Base-by-base conservation (phyloP, 2,113 vertebrate species). In the Paralichthys olivaceus region DNA sequence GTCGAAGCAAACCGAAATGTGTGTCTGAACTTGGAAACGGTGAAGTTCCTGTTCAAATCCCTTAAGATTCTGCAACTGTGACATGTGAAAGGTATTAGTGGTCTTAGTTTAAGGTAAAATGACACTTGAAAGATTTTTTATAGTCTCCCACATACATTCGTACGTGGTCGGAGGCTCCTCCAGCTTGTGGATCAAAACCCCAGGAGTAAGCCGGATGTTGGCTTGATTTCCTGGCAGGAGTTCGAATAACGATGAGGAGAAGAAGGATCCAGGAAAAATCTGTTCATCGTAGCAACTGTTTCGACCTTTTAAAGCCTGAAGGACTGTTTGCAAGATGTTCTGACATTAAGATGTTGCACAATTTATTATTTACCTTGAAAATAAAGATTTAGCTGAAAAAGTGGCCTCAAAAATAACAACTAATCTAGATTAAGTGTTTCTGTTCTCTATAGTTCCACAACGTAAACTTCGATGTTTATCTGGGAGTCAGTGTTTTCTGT, bases 181-280 rank as follows among this genome's bases (percentile, higher is more conserved):
- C 70, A 77, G 45, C 37, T 79, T 51, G 62, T 66, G 55, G 68
- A 69, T 83, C 47, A 70, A 65, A 53, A 77, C 37, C 45, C 45
- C 23, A 60, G 32, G 37, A 72, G 60, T 78, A 23, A 64, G 55
- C 59, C 28, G 72, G 68, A 72, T 81, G 66, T 79, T 86, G 87
- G 76, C 74, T 73, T 47, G 40, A 65, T 73, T 82, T 68, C 20
- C 67, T 79, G 76, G 80, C 65, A 53, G 55, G n/a, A 64, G 49
- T 66, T 72, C 13, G n/a, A 77, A 20, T 7, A 77, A 70, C 0
- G 17, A 23, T 67, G 55, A 23, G 19, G 43, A 75, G 64, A 62
- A 77, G 60, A 58, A 70, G 47, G 55, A 51, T 49, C 66, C 73
- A 57, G 79, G 45, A 77, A 47, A 80, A 77, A 75, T 29, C 13